Percentiles rank a stretch among this genome's conserved stretches.
Evolutionary conservation across 2,113 vertebrate genomes (phyloP).

Genomic region (Picathartes gymnocephalus): DNA sequence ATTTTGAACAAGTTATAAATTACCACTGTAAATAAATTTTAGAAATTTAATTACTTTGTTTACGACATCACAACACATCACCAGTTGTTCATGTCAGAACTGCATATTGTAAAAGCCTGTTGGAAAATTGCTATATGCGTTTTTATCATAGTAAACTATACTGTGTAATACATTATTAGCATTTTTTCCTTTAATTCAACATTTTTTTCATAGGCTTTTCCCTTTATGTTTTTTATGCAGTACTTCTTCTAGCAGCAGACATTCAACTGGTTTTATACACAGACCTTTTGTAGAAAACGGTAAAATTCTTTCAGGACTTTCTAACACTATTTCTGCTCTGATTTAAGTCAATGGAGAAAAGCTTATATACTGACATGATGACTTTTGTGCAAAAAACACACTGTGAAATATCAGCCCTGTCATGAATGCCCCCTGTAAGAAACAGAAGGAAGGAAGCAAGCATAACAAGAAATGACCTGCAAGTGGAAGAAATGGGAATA

Average conservation of each 20-base stretch:
- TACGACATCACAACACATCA: neutral
- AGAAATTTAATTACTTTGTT: neutral
- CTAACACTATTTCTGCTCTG: neutral
- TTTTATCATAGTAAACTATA: neutral
- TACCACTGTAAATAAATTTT: neutral
- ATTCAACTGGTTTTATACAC: neutral
- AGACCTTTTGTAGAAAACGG: neutral
- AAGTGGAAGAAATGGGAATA: neutral
- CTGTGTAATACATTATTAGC: neutral
- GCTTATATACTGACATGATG: neutral
- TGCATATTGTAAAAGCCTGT: neutral
- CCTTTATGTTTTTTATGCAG: neutral
- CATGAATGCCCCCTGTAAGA: neutral
- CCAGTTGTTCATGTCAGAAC: neutral
- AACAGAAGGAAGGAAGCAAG: neutral
- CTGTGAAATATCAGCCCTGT: neutral
- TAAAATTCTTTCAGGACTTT: neutral
- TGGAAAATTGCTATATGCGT: neutral
- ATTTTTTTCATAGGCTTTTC: neutral
- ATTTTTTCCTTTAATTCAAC: neutral
- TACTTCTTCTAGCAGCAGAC: neutral
- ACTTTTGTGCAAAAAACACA: neutral
- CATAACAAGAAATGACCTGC: neutral
- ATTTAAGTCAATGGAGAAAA: neutral
- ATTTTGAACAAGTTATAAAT: neutral